A percentile compares a stretch with the other conserved stretches of the same genome.
These are phyloP conservation scores for Stichopus horrens DNA, from an alignment of 53 echinoderm and acorn worm species.

Conservation along the genomic window DNA sequence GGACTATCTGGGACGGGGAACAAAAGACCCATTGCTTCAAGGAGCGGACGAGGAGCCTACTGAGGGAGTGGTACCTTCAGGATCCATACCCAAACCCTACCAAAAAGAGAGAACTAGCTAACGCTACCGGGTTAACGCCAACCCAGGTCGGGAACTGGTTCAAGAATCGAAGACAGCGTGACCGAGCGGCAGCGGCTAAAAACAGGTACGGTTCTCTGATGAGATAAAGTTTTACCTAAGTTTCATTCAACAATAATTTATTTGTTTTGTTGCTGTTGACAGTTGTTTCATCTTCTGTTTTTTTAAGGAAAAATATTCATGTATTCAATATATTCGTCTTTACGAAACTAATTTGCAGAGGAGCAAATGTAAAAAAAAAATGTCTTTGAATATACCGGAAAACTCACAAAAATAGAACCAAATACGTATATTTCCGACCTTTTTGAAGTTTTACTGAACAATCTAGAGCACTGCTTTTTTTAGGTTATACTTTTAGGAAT, in stretches of 20 bases:
- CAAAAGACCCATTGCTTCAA: conserved; percentile 99
- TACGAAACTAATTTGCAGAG: not conserved
- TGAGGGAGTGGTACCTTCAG: conserved; percentile 98
- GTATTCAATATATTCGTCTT: not conserved
- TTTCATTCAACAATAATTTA: not conserved
- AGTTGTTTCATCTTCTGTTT: not conserved
- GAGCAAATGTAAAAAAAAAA: not conserved
- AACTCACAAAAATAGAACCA: no score
- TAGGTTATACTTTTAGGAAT: no score
- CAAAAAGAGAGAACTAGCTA: conserved; percentile 98
- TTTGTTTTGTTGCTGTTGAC: not conserved
- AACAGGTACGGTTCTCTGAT: conserved; percentile 75
- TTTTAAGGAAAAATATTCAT: not conserved
- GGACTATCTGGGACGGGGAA: conserved; percentile 99
- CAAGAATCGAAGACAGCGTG: conserved; percentile 95
- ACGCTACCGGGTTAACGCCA: conserved; percentile 98
- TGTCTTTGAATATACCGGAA: not conserved
- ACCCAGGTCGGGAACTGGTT: conserved; percentile 99
- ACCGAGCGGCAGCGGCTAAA: conserved; percentile 97
- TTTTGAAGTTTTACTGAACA: no score
- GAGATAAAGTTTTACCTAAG: not conserved
- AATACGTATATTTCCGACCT: no score
- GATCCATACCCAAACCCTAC: conserved; percentile 99
- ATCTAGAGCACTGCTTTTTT: no score
- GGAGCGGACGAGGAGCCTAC: conserved; percentile 95